A percentile compares a stretch with the other conserved stretches of the same genome.
Evolutionary conservation across 2,797 vertebrate species (phyloP).

Genomic region (Xenops minutus): DNA sequence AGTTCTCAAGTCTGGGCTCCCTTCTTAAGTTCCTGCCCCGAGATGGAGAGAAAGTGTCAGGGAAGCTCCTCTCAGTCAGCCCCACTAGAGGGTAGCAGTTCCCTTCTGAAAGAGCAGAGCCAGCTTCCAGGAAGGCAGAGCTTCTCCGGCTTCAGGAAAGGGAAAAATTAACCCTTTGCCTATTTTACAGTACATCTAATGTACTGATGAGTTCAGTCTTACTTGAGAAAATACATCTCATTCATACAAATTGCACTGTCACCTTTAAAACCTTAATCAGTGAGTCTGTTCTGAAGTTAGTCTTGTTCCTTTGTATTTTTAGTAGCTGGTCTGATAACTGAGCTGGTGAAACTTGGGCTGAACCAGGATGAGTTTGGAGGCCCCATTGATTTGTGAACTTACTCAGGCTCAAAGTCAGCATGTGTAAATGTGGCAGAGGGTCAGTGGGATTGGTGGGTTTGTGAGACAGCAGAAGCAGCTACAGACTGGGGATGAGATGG

Average conservation of each 20-base stretch:
- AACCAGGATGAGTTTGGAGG: not conserved
- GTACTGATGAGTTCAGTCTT: accelerated
- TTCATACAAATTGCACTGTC: not conserved
- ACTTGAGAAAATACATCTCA: not conserved
- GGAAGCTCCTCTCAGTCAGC: not conserved
- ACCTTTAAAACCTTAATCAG: not conserved
- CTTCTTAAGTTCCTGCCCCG: not conserved
- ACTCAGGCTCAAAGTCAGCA: accelerated
- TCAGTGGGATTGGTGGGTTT: not conserved
- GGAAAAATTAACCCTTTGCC: not conserved
- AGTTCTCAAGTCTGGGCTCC: not conserved
- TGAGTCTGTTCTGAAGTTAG: not conserved
- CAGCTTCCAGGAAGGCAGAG: not conserved
- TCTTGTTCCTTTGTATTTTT: not conserved
- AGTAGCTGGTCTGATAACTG: not conserved
- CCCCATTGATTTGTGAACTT: not conserved
- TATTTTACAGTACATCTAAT: accelerated
- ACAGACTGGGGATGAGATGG: not conserved
- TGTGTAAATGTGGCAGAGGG: not conserved
- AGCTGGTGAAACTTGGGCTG: not conserved
- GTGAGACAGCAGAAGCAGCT: not conserved
- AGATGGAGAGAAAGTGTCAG: not conserved
- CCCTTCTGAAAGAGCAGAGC: not conserved
- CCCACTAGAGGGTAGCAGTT: constrained; percentile 62
- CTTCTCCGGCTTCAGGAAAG: not conserved